These are phyloP conservation scores for Epinephelus awoara DNA, from an alignment of 2,797 vertebrate species.

Conservation along the genomic window DNA sequence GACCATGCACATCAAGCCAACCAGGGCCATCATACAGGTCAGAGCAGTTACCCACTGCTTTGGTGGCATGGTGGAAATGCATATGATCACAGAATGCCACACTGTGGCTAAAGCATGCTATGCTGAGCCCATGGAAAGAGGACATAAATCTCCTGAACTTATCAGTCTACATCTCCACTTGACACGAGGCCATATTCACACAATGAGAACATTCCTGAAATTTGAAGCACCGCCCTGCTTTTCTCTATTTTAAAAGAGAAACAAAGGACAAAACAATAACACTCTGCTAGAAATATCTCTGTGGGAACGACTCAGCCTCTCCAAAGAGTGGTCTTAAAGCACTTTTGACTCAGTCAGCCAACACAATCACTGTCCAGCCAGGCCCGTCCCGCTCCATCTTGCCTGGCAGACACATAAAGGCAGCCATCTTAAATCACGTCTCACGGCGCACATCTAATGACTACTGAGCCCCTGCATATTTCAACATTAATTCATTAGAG, in stretches of 20 bases:
- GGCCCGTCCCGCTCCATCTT: slow-evolving; percentile 76
- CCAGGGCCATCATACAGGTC: slow-evolving; percentile 23
- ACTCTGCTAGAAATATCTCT: slow-evolving; percentile 8
- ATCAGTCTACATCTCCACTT: slow-evolving; percentile 18
- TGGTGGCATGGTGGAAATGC: background rate
- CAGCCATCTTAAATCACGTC: slow-evolving; percentile 88
- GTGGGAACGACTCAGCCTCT: slow-evolving; percentile 36
- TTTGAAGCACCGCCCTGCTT: background rate
- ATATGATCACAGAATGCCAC: slow-evolving; percentile 5
- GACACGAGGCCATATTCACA: slow-evolving; percentile 32
- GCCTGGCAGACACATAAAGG: slow-evolving; percentile 81
- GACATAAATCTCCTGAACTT: slow-evolving; percentile 37
- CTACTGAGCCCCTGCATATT: slow-evolving; percentile 95
- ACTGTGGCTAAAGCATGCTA: background rate
- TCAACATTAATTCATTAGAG: slow-evolving; percentile 98
- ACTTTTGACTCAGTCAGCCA: slow-evolving; percentile 69
- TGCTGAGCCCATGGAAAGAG: slow-evolving; percentile 7
- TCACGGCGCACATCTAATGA: slow-evolving; percentile 92
- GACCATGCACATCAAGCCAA: slow-evolving; percentile 7
- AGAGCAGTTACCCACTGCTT: background rate
- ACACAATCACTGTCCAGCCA: slow-evolving; percentile 71
- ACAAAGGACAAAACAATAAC: slow-evolving; percentile 22
- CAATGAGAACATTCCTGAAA: slow-evolving; percentile 16
- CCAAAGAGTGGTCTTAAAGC: slow-evolving; percentile 48
- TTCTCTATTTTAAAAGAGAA: slow-evolving; percentile 8